Evolutionary conservation across 2,888 invertebrate genomes (phyloP), one percentile per base, ranked within the genome.

Genomic region (Heliconius erato): DNA sequence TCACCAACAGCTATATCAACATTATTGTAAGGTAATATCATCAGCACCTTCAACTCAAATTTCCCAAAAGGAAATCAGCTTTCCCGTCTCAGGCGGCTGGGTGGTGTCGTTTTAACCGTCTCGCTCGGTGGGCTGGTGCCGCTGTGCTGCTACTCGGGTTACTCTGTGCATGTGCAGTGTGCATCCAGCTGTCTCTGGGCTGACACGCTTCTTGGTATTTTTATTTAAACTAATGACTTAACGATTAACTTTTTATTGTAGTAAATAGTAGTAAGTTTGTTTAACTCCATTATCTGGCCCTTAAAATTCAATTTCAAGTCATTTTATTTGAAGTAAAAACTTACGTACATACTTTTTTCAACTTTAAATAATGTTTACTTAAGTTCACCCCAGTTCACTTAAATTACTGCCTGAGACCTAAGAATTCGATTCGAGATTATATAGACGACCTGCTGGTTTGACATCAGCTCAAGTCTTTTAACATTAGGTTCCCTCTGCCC

Each of bases 61-160:
- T 90, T 89, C 88, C 89, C 87, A 87, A 91, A 90, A 91, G 91
- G 92, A 92, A 93, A 92, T 91, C 90, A 85, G 89, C 91, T 92
- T 92, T 93, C 91, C 86, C 85, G 88, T 87, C 87, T 87, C 89
- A 86, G 86, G 87, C 87, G 87, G 83, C 83, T 85, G 83, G 83
- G 77, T 84, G 88, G 92, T 92, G 87, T 93, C 81, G 71, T 85
- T 93, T 94, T 91, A 90, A 92, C 90, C 92, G 93, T 92, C 86
- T 86, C 92, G 91, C 89, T 91, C 89, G 88, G 88, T 90, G 90
- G 89, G 85, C 91, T 87, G 87, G 85, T 86, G 80, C 89, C 89
- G 90, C 40, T 11, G 85, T 93, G 92, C 14, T 16, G 16, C 28
- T 67, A 28, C 67, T 94, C 91, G 86, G 85, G 87, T 94, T 93